phyloP scores from a whole-genome alignment of 2,797 vertebrate genomes.

The Neopelma chrysocephalum region DNA sequence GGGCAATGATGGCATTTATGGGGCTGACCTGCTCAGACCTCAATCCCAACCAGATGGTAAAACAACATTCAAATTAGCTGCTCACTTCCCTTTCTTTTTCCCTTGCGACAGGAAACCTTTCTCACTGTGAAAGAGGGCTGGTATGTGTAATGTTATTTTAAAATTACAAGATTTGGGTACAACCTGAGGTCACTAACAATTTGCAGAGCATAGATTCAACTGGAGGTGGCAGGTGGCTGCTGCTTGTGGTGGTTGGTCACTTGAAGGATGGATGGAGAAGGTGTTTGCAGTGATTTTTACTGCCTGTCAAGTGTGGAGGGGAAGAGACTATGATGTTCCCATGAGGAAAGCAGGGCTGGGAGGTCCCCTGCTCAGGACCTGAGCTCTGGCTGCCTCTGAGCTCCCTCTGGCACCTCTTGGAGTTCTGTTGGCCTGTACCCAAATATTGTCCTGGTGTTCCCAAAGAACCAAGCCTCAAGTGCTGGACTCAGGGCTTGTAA shows the following conservation, averaged over 20 bases:
- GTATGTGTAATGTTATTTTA: background rate
- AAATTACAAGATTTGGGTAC: background rate
- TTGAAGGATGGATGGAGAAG: background rate
- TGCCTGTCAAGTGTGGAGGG: background rate
- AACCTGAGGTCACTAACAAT: background rate
- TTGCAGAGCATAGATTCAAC: background rate
- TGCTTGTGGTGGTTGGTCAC: background rate
- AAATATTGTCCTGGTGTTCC: background rate
- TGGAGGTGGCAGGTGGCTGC: background rate
- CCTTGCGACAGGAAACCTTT: background rate
- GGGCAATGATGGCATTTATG: background rate
- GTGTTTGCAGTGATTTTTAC: background rate
- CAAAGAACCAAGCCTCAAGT: background rate
- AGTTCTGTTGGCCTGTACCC: rapidly evolving
- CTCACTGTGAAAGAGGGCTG: rapidly evolving
- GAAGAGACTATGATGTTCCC: background rate
- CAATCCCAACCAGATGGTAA: background rate
- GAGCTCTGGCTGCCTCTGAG: background rate
- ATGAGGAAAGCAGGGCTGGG: background rate
- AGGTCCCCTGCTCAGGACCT: background rate
- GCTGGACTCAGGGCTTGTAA: background rate
- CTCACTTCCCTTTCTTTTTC: rapidly evolving
- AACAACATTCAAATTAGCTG: background rate
- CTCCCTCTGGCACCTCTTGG: background rate
- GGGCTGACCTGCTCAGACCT: background rate